phyloP scores from a whole-genome alignment of 92 coral and sea anemone species.

The Porites lobata region DNA sequence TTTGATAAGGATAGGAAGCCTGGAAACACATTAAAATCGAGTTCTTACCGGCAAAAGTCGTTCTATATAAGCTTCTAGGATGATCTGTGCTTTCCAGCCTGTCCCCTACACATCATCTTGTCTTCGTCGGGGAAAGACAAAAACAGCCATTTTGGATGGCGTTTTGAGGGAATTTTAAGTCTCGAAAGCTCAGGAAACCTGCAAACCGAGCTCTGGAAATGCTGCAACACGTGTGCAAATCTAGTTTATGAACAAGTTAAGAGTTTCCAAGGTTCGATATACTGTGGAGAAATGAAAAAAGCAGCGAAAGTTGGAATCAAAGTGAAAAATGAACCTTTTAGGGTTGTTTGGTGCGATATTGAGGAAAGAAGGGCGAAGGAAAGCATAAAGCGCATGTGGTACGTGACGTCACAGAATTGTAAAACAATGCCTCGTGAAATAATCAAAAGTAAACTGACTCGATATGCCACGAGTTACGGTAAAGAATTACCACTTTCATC shows the following conservation, averaged over 20 bases:
- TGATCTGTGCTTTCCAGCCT: conserved; percentile 70
- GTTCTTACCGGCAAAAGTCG: conserved; percentile 94
- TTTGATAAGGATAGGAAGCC: conserved; percentile 90
- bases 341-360: conserved; percentile 99
- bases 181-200: conserved; percentile 98
- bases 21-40: conserved; percentile 82
- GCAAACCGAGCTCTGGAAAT: conserved; percentile 97
- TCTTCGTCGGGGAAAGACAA: conserved; percentile 91
- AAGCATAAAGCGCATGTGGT: conserved; percentile 99
- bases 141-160: conserved; percentile 99
- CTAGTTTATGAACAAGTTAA: conserved; percentile 68
- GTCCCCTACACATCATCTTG: conserved; percentile 89
- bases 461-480: conserved; percentile 93
- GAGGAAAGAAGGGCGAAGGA: conserved; percentile 99
- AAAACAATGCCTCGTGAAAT: conserved; percentile 99
- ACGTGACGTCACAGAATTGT: conserved; percentile 99
- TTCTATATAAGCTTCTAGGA: conserved; percentile 73
- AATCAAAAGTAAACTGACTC: conserved; percentile 99
- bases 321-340: conserved; percentile 94
- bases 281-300: conserved; percentile 77
- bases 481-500: conserved; percentile 83
- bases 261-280: conserved; percentile 71
- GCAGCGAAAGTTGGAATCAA: conserved; percentile 88
- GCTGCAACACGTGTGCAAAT: conserved; percentile 96
- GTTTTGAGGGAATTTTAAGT: conserved; percentile 97